These are phyloP conservation scores for Podabrus alpinus DNA, from an alignment of 2,888 invertebrate species.

Conservation along the genomic window DNA sequence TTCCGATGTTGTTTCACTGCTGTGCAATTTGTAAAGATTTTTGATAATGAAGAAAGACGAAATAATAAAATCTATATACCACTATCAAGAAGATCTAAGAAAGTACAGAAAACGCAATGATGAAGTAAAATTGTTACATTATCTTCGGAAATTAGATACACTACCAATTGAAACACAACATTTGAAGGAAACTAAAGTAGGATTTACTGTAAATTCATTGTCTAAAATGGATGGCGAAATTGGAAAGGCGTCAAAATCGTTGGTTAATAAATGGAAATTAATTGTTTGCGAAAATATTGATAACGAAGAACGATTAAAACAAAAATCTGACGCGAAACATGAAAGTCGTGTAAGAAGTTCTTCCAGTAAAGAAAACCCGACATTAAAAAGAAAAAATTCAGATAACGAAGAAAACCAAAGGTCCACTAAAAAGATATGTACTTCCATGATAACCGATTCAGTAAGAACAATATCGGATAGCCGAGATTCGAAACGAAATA, in stretches of 20 bases:
- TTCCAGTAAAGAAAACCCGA: constrained; percentile 1
- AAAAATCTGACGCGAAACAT: constrained; percentile 15
- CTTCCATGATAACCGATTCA: neutral
- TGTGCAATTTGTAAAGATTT: neutral
- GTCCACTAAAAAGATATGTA: neutral
- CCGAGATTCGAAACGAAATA: neutral
- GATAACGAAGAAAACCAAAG: neutral
- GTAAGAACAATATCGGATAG: too few relatives aligned
- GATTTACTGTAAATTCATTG: constrained; percentile 84
- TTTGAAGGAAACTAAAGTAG: constrained; percentile 86
- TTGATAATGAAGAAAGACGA: constrained; percentile 40
- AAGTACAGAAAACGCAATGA: constrained; percentile 68
- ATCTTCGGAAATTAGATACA: constrained; percentile 73
- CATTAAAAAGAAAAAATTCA: neutral
- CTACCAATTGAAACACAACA: constrained; percentile 80
- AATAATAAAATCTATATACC: constrained; percentile 57
- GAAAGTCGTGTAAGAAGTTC: constrained; percentile 30
- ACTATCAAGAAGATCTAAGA: constrained; percentile 77
- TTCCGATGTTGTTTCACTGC: too few relatives aligned
- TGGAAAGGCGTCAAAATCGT: constrained; percentile 76
- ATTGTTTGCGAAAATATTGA: constrained; percentile 75
- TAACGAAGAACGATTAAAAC: constrained; percentile 14
- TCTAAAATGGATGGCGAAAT: constrained; percentile 81
- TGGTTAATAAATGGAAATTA: constrained; percentile 89
- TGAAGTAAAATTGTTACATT: constrained; percentile 66